Base-by-base conservation (phyloP, 2,113 vertebrate genomes). In the Panurus biarmicus region DNA sequence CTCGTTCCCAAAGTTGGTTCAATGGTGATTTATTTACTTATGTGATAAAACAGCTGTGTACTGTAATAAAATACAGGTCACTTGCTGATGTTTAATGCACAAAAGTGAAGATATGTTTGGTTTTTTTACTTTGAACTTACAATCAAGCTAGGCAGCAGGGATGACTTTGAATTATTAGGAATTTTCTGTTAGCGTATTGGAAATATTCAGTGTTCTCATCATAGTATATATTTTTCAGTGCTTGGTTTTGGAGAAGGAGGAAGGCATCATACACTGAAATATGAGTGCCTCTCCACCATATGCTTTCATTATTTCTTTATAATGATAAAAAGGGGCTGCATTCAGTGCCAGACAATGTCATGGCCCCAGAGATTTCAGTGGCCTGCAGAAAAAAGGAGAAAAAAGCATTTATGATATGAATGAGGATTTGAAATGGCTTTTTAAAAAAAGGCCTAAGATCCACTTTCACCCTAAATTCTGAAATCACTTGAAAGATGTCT, bases 1-100 rank as follows among this genome's bases (percentile, higher is more conserved):
- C 95, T 98, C 98, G 96, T 98, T 98, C 97, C 95, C 96, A 97
- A 98, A 98, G 97, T 98, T 98, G 97, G 97, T 98, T 98, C 96
- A 97, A 89, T 95, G 94, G 87, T 95, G 76, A 97, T 97, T 96
- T 97, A 94, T 98, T 98, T 98, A 97, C 96, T 97, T 96, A 96
- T 83, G 95, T 94, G 95, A 97, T 96, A 97, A 97, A 97, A 96
- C 94, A 97, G 93, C 93, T 96, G 94, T 95, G 90, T 96, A 87
- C 82, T 89, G 81, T 90, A 93, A 92, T 94, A 96, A 97, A 97
- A 90, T 94, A 87, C 81, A 96, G 93, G 92, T 90, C 94, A 89
- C 60, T 96, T 36, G 53, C 75, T 93, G 79, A 54, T 95, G 80
- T 83, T 93, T 90, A 89, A 96, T 95, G 94, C 62, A 65, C 64